These are phyloP conservation scores for Astyanax mexicanus DNA, from an alignment of 2,797 vertebrate species.

Conservation along the genomic window DNA sequence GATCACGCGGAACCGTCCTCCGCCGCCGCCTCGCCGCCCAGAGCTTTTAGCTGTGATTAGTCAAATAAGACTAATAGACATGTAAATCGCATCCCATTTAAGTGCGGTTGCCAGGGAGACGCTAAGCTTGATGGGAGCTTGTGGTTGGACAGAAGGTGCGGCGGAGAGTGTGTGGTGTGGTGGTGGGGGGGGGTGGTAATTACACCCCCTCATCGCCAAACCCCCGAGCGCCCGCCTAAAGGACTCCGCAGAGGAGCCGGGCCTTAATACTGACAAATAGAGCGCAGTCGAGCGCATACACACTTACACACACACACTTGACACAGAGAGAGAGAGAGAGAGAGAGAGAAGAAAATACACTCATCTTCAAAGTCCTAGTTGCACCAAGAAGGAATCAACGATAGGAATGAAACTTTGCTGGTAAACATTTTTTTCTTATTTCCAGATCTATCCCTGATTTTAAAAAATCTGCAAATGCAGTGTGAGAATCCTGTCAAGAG, in stretches of 20 bases:
- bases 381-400: too few species aligned
- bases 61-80: slow-evolving; percentile 40
- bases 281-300: slow-evolving; percentile 56
- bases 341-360: too few species aligned
- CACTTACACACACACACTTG: slow-evolving; percentile 47
- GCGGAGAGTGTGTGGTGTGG: slow-evolving; percentile 35
- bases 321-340: slow-evolving; percentile 1
- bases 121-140: slow-evolving; percentile 43
- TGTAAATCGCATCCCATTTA: slow-evolving; percentile 42
- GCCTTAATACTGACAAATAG: slow-evolving; percentile 55
- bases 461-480: too few species aligned
- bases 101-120: slow-evolving; percentile 48
- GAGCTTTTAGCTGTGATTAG: slow-evolving; percentile 18
- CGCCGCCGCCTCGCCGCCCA: slow-evolving; percentile 24
- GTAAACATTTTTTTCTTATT: too few species aligned
- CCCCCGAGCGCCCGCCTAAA: slow-evolving; percentile 35
- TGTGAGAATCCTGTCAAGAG: too few species aligned
- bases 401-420: too few species aligned
- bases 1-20: too few species aligned
- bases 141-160: slow-evolving; percentile 45
- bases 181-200: slow-evolving; percentile 43
- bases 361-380: too few species aligned
- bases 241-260: slow-evolving; percentile 39
- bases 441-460: too few species aligned
- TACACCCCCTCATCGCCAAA: slow-evolving; percentile 55